Conservation (phyloP, 2,797 vertebrate genomes). For the Chrosomus eos region DNA sequence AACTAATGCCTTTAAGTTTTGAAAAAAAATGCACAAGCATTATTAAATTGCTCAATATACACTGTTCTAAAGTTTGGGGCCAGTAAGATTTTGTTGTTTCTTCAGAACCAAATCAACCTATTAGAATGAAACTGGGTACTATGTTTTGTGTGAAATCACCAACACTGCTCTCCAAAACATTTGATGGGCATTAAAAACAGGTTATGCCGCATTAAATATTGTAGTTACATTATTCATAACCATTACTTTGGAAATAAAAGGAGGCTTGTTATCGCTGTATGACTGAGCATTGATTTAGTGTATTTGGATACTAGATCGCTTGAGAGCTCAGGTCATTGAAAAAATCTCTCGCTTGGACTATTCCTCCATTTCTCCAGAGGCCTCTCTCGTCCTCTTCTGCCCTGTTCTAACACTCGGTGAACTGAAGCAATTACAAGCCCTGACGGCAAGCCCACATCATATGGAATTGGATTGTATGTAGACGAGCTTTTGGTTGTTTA, state of each 20-base stretch:
- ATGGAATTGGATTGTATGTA: conserved; percentile 52
- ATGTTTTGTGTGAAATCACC: neutral
- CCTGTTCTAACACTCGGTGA: conserved; percentile 42
- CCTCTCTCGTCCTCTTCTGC: conserved; percentile 36
- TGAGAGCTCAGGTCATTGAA: conserved; percentile 38
- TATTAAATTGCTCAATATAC: neutral
- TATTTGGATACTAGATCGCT: conserved; percentile 1
- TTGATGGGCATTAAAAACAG: neutral
- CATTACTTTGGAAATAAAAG: conserved; percentile 28
- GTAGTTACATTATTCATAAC: conserved; percentile 31
- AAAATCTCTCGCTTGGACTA: conserved; percentile 39
- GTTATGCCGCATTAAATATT: conserved; percentile 16
- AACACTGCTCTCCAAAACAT: neutral
- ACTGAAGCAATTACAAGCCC: conserved; percentile 48
- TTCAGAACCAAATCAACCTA: neutral
- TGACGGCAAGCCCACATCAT: conserved; percentile 37
- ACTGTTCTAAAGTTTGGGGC: neutral
- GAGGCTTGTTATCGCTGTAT: conserved; percentile 31
- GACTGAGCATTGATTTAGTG: conserved; percentile 45
- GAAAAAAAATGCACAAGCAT: neutral
- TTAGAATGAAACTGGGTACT: neutral
- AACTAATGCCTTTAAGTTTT: neutral
- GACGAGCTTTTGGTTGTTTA: conserved; percentile 58
- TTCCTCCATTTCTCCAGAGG: conserved; percentile 40
- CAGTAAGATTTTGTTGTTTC: neutral